phyloP scores from a whole-genome alignment of 2,113 vertebrate species.

The Dicerorhinus sumatrensis region DNA sequence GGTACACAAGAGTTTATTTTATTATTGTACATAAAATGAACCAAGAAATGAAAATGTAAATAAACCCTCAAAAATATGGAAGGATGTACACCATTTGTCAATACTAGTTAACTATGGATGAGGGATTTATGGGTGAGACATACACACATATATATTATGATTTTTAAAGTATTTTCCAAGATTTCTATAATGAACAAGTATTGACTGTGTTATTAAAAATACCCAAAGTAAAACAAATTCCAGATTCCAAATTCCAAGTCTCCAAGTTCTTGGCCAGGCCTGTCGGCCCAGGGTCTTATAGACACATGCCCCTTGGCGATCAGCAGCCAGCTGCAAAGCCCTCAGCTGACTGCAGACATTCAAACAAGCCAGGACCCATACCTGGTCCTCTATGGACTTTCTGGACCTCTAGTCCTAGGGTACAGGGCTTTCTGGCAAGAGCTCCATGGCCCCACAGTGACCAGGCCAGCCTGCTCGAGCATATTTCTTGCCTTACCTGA shows the following conservation, averaged over 20 bases:
- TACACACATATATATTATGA: neutral
- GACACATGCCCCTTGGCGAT: neutral
- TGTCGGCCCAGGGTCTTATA: neutral
- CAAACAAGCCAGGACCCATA: neutral
- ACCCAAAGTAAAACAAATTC: neutral
- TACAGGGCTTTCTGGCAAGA: neutral
- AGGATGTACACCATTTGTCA: neutral
- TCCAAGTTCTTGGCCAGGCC: neutral
- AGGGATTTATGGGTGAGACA: neutral
- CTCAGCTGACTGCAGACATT: neutral
- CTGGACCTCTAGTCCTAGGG: neutral
- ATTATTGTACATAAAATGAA: neutral
- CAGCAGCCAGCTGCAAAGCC: neutral
- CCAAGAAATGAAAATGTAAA: neutral
- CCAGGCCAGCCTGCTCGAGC: neutral
- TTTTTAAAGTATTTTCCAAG: neutral
- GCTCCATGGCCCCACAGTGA: too few relatives aligned
- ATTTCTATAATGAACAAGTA: neutral
- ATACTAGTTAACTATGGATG: neutral
- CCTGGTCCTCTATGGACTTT: neutral
- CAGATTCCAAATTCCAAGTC: neutral
- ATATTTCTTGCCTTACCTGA: neutral
- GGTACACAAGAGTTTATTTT: neutral
- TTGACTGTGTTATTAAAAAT: neutral
- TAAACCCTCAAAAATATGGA: neutral